Evolutionary conservation across 2,113 vertebrate genomes (phyloP), one percentile per base, ranked within the genome.

Genomic region (Pardalotus punctatus): DNA sequence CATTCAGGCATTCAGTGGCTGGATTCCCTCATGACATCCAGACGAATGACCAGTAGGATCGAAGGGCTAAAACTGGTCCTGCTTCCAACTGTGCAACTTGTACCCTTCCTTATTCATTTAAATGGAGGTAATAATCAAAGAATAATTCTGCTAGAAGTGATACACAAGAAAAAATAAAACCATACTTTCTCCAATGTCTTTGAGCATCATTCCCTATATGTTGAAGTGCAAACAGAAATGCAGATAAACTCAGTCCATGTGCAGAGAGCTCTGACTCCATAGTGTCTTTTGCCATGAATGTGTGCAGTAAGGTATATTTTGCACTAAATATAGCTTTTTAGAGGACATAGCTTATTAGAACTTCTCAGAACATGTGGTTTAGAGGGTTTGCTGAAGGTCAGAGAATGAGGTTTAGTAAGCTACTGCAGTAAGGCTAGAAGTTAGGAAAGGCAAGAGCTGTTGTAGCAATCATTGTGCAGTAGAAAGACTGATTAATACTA

Each of bases 11-110:
- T 93, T 95, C 86, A 83, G 85, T 58, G 79, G 71, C 67, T 82
- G 51, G 90, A 92, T 90, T 92, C 67, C 67, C 90, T 81, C 50
- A 66, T 80, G 82, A 71, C 73, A 93, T 70, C 90, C 82, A 92
- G 88, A 90, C 86, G 86, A 95, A 94, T 93, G 60, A 71, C 31
- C 67, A 93, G 82, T 90, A 92, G 47, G 69, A 81, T 70, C 0
- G 0, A 6, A 23, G 62, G 81, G 43, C 18, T 94, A 88, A 85
- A 90, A 54, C 38, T 42, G 67, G 54, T 81, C 64, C 27, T 80
- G 58, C 71, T 92, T 92, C 81, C 82, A 73, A 28, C 25, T 61
- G 42, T n/a, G 35, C 53, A 70, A 82, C 14, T 38, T 65, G 28
- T 70, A 42, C 19, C 14, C 11, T 42, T 16, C 3, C 12, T 62